Conservation (phyloP, 2,797 vertebrate species). For the Argya squamiceps region DNA sequence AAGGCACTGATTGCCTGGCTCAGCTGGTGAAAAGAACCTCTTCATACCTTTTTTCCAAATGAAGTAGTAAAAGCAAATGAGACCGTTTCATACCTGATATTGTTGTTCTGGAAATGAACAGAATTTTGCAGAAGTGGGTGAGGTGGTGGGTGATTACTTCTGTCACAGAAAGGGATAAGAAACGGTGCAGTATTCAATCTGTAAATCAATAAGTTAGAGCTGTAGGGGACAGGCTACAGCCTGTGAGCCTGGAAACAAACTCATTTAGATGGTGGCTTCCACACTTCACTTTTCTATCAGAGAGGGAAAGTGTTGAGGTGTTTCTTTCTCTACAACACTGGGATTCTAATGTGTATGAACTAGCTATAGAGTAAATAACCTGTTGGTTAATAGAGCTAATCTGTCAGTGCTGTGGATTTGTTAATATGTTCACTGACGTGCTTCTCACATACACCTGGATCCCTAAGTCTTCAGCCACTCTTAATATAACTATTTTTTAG, state of each 20-base stretch:
- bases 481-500: neutral
- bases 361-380: neutral
- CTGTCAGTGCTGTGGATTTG: neutral
- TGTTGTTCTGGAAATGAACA: neutral
- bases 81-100: neutral
- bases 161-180: neutral
- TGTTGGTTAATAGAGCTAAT: neutral
- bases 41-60: neutral
- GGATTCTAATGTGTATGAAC: neutral
- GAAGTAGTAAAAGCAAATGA: neutral
- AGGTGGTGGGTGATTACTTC: neutral
- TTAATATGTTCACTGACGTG: neutral
- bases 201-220: neutral
- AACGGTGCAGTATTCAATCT: neutral
- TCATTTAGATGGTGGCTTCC: neutral
- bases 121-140: neutral
- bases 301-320: neutral
- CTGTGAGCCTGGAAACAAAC: neutral
- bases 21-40: neutral
- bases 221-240: neutral
- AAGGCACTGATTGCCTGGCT: neutral
- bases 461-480: neutral
- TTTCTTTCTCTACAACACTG: neutral
- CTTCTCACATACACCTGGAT: neutral
- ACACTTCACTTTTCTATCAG: neutral